Conservation (phyloP, 2,113 vertebrate species). For the Rhynchomys soricoides region DNA sequence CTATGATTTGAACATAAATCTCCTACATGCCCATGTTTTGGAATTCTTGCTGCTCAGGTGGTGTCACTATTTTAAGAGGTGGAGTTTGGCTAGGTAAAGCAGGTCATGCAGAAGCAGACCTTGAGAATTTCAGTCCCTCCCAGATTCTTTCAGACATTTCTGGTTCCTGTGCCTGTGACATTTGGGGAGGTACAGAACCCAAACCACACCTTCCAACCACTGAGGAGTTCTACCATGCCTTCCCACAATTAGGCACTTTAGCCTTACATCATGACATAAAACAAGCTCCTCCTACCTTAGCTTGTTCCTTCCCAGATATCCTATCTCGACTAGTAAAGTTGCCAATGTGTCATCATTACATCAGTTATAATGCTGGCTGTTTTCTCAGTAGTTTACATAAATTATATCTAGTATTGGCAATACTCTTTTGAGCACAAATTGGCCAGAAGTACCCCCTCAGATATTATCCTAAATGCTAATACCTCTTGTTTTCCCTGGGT, state of each 20-base stretch:
- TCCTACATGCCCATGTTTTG: not conserved
- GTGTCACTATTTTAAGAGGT: not conserved
- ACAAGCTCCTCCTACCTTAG: not conserved
- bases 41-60: not conserved
- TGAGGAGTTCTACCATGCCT: too few relatives aligned
- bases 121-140: not conserved
- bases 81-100: not conserved
- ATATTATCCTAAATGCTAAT: not conserved
- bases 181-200: not conserved
- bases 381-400: not conserved
- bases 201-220: not conserved
- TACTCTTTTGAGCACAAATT: not conserved
- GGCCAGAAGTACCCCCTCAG: not conserved
- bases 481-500: not conserved
- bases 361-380: not conserved
- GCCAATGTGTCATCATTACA: not conserved
- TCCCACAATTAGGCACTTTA: not conserved
- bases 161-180: not conserved
- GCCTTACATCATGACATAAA: not conserved
- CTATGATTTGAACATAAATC: not conserved
- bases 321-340: not conserved
- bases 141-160: not conserved
- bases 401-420: constrained; percentile 28
- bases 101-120: not conserved
- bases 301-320: not conserved